These are phyloP conservation scores for Andricus grossulariae DNA, from an alignment of 1,140 invertebrate genomes.

Conservation along the genomic window DNA sequence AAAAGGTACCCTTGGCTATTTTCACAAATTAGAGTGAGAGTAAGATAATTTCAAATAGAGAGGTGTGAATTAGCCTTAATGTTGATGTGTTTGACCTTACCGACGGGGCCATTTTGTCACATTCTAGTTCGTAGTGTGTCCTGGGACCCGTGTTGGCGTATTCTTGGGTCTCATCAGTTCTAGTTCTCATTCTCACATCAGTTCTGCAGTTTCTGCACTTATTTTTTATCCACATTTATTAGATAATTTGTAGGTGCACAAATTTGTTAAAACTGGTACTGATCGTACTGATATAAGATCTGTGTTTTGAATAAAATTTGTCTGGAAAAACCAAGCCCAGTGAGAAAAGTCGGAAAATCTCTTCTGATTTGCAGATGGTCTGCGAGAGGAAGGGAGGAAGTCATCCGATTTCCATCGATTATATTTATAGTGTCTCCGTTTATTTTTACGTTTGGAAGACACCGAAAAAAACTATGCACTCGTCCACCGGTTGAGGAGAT, in stretches of 20 bases:
- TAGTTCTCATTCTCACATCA: too few relatives aligned
- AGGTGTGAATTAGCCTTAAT: too few relatives aligned
- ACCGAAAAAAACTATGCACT: slow-evolving; percentile 8
- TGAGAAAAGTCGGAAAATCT: slow-evolving; percentile 2
- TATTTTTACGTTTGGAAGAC: slow-evolving; percentile 24
- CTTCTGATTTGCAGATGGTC: slow-evolving; percentile 25
- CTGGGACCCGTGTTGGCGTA: too few relatives aligned
- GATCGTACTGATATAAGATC: slow-evolving; percentile 1
- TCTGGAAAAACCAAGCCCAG: neutral
- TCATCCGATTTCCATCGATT: slow-evolving; percentile 25
- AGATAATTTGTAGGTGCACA: slow-evolving; percentile 12
- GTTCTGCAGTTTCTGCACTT: neutral
- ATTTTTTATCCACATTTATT: slow-evolving; percentile 19
- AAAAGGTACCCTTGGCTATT: too few relatives aligned
- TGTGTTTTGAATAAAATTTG: neutral
- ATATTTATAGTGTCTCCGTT: slow-evolving; percentile 25
- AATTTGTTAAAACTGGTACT: slow-evolving; percentile 11
- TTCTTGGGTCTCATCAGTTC: too few relatives aligned
- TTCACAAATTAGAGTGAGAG: too few relatives aligned
- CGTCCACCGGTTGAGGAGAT: slow-evolving; percentile 15
- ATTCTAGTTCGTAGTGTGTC: too few relatives aligned
- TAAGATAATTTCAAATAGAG: too few relatives aligned
- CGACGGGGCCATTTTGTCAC: too few relatives aligned
- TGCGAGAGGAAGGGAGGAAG: neutral
- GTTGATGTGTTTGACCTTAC: too few relatives aligned